Evolutionary conservation across 2,797 vertebrate genomes (phyloP).

Genomic region (Poecilia wingei): DNA sequence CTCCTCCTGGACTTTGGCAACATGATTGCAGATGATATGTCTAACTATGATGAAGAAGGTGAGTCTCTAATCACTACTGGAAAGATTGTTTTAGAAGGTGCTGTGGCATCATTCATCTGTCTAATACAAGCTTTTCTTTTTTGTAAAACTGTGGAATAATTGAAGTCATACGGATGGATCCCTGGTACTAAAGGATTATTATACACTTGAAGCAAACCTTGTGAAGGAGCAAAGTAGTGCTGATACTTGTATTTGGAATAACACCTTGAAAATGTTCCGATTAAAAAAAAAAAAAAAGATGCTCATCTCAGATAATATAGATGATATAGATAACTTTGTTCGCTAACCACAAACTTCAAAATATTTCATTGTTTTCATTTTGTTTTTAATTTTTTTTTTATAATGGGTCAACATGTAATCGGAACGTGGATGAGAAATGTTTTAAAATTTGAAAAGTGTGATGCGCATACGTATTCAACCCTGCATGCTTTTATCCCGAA

Average conservation of each 20-base stretch:
- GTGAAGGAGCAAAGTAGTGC: background rate
- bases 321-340: background rate
- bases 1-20: conserved; percentile 96
- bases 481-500: too few relatives aligned
- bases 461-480: too few relatives aligned
- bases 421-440: too few relatives aligned
- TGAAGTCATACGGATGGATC: background rate
- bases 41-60: conserved; percentile 98
- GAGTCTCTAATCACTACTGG: conserved; percentile 38
- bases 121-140: background rate
- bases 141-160: background rate
- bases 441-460: too few relatives aligned
- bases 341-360: too few relatives aligned
- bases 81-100: background rate
- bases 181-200: background rate
- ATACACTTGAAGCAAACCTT: background rate
- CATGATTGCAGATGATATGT: conserved; percentile 98
- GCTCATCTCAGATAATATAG: background rate
- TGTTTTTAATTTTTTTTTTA: too few relatives aligned
- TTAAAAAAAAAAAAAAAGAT: background rate
- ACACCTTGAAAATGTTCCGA: background rate
- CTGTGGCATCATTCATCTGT: background rate
- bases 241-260: background rate
- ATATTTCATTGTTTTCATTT: too few relatives aligned
- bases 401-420: too few relatives aligned